Evolutionary conservation across 2,888 invertebrate genomes (phyloP).

Genomic region (Argynnis bischoffii): DNA sequence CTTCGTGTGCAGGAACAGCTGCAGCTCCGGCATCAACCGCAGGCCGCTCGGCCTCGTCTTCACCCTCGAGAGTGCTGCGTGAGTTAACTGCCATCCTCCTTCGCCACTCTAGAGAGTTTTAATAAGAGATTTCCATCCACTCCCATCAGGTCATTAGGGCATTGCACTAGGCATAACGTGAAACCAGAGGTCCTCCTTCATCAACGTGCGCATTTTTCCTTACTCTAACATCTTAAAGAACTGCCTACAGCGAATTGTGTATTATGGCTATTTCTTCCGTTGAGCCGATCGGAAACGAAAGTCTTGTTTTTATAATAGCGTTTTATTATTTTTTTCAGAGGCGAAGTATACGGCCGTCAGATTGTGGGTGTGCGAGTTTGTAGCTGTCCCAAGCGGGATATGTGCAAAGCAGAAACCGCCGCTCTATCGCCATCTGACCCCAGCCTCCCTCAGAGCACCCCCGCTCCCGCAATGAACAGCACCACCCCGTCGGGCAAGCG

Average conservation of each 20-base stretch:
- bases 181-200: too few relatives aligned
- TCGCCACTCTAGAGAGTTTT: too few relatives aligned
- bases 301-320: neutral
- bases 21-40: conserved; percentile 89
- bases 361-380: conserved; percentile 89
- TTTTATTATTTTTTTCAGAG: conserved; percentile 57
- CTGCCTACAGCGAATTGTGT: too few relatives aligned
- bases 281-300: too few relatives aligned
- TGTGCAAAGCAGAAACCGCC: conserved; percentile 82
- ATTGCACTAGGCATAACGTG: too few relatives aligned
- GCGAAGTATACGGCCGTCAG: conserved; percentile 84
- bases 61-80: conserved; percentile 84
- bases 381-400: conserved; percentile 89
- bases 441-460: conserved; percentile 31
- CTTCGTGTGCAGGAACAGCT: conserved; percentile 90
- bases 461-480: conserved; percentile 22
- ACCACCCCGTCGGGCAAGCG: conserved; percentile 46
- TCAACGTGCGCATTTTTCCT: too few relatives aligned
- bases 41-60: conserved; percentile 87
- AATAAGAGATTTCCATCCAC: too few relatives aligned
- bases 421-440: too few relatives aligned
- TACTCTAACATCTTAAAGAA: too few relatives aligned
- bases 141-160: too few relatives aligned
- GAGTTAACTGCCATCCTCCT: conserved; percentile 47
- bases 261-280: too few relatives aligned